Percentiles rank a stretch among this genome's conserved stretches.
Evolutionary conservation across 2,113 vertebrate species (phyloP).

Genomic region (Sinocyclocheilus anophthalmus): DNA sequence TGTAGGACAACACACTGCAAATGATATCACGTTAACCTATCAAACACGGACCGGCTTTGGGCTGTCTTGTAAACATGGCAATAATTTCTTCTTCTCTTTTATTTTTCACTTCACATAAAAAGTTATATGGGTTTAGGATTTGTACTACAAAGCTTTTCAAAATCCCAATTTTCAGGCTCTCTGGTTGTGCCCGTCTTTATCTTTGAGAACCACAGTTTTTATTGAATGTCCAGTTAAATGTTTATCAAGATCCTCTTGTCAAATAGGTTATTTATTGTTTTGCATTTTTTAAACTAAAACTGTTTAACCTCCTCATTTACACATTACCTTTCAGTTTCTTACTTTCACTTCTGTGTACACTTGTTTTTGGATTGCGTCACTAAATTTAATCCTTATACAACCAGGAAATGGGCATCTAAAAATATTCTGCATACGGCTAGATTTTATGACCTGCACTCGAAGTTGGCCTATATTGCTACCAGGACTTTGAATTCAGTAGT

Average conservation of each 20-base stretch:
- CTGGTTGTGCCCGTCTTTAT: neutral
- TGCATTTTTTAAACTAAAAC: neutral
- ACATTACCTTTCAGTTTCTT: neutral
- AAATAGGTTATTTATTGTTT: neutral
- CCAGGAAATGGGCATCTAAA: neutral
- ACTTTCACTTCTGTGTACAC: neutral
- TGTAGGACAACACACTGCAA: neutral
- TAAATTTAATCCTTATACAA: neutral
- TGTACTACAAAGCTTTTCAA: neutral
- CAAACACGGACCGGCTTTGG: neutral
- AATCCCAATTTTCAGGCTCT: neutral
- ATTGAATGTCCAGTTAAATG: neutral
- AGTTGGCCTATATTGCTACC: neutral
- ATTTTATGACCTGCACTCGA: slow-evolving; percentile 24
- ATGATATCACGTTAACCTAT: slow-evolving; percentile 3
- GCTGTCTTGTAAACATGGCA: neutral
- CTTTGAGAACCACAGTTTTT: neutral
- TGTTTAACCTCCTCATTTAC: neutral
- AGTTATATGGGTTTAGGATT: neutral
- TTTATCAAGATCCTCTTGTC: neutral
- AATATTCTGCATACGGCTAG: neutral
- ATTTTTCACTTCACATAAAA: neutral
- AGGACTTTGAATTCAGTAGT: slow-evolving; percentile 21
- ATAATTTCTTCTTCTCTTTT: neutral
- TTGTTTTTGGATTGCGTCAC: neutral